Evolutionary conservation across 2,888 invertebrate genomes (phyloP), one percentile per base, ranked within the genome.

Genomic region (Masnerella sp.): DNA sequence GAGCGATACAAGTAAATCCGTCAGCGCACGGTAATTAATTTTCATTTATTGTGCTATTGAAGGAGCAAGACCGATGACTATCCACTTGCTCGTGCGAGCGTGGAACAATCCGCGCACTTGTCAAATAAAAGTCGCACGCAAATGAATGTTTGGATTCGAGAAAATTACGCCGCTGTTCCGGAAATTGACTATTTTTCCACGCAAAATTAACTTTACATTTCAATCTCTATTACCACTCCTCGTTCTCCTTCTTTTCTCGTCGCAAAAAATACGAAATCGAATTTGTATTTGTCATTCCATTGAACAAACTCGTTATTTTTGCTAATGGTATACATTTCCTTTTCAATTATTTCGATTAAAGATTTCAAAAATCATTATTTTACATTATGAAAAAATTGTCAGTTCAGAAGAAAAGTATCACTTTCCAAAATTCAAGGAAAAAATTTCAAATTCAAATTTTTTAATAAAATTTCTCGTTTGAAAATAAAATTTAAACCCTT

Each of bases 11-110:
- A n/a, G n/a, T n/a, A n/a, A n/a, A n/a, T n/a, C n/a, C n/a, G n/a
- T n/a, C n/a, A n/a, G n/a, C n/a, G n/a, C 17, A 14, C 11, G 40
- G 38, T 49, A 69, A 62, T 69, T 61, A 61, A 62, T 69, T 69
- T 69, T 56, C 54, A 62, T 69, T 69, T 45, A 61, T 54, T 28
- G 22, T 30, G 5, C n/a, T 43, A 59, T 52, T 45, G 38, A 36
- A 51, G 25, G 43, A 51, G 14, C 12, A 18, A 58, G 42, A 18
- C 36, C 22, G 38, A 18, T 9, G 22, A 56, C 56, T 42, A 59
- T 68, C 42, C 20, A 25, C 11, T 30, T 7, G 34, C 9, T 4
- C 67, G 34, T 51, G 36, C 28, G 42, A 56, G 49, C 56, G 12
- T 11, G 9, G 5, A 43, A 14, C 52, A 17, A 56, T 40, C 36